Conservation (phyloP, 1,140 invertebrate species). For the Platyscapa corneri region DNA sequence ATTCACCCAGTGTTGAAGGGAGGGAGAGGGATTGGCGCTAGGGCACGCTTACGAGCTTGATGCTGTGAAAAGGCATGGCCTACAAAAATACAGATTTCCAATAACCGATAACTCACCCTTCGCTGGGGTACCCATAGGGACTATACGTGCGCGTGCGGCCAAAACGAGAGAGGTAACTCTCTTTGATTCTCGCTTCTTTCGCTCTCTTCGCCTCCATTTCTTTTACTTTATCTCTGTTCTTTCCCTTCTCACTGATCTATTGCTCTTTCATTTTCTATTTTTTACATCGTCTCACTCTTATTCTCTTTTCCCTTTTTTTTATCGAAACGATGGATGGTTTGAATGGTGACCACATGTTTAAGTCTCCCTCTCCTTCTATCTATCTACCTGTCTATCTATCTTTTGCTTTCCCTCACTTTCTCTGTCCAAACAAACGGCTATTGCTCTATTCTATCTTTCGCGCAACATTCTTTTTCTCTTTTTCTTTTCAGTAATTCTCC, state of each 20-base stretch:
- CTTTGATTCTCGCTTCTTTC: conserved; percentile 32
- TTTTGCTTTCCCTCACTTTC: neutral
- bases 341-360: conserved; percentile 65
- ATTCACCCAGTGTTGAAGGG: conserved; percentile 51
- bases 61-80: conserved; percentile 61
- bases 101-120: conserved; percentile 67
- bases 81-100: conserved; percentile 73
- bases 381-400: conserved; percentile 47
- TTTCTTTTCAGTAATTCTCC: neutral
- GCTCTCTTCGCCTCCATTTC: neutral
- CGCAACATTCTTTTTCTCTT: conserved; percentile 34
- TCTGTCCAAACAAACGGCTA: conserved; percentile 62
- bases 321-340: conserved; percentile 59
- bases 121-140: conserved; percentile 57
- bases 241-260: conserved; percentile 34
- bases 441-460: conserved; percentile 43
- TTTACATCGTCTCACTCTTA: conserved; percentile 35
- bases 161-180: conserved; percentile 43
- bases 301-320: conserved; percentile 49
- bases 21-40: no score
- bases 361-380: conserved; percentile 54
- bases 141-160: conserved; percentile 57
- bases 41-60: conserved; percentile 42
- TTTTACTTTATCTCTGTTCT: conserved; percentile 35
- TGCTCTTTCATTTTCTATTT: conserved; percentile 51